These are phyloP conservation scores for Archips xylosteana DNA, from an alignment of 2,888 invertebrate genomes.

Conservation along the genomic window DNA sequence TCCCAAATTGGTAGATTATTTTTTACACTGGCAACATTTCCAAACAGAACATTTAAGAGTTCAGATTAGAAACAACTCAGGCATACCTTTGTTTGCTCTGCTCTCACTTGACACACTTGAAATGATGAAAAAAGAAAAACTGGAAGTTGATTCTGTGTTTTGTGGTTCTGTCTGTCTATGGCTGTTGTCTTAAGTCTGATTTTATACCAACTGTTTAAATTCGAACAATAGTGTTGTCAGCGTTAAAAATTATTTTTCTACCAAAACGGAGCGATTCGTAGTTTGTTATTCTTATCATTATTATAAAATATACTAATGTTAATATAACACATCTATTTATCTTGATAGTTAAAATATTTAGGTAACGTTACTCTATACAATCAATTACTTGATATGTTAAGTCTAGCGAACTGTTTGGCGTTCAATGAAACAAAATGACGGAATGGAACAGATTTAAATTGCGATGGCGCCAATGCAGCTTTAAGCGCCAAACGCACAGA, in stretches of 20 bases:
- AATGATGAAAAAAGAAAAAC: too few relatives aligned
- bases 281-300: slow-evolving; percentile 45
- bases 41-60: too few relatives aligned
- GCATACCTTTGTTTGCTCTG: too few relatives aligned
- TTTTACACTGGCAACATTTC: slow-evolving; percentile 21
- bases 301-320: slow-evolving; percentile 45
- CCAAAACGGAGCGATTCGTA: slow-evolving; percentile 40
- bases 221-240: slow-evolving; percentile 39
- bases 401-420: slow-evolving; percentile 8
- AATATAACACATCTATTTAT: slow-evolving; percentile 41
- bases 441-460: slow-evolving; percentile 19
- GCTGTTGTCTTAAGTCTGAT: too few relatives aligned
- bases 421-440: neutral
- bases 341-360: slow-evolving; percentile 39
- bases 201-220: neutral
- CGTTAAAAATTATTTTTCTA: slow-evolving; percentile 18
- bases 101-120: too few relatives aligned
- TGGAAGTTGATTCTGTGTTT: too few relatives aligned
- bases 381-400: slow-evolving; percentile 30
- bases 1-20: slow-evolving; percentile 32
- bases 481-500: too few relatives aligned
- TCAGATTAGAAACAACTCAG: too few relatives aligned
- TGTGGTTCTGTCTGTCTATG: too few relatives aligned
- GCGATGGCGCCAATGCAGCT: neutral
- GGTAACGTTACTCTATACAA: slow-evolving; percentile 27